These are phyloP conservation scores for Microctonus brassicae DNA, from an alignment of 2,888 invertebrate genomes.

Conservation along the genomic window DNA sequence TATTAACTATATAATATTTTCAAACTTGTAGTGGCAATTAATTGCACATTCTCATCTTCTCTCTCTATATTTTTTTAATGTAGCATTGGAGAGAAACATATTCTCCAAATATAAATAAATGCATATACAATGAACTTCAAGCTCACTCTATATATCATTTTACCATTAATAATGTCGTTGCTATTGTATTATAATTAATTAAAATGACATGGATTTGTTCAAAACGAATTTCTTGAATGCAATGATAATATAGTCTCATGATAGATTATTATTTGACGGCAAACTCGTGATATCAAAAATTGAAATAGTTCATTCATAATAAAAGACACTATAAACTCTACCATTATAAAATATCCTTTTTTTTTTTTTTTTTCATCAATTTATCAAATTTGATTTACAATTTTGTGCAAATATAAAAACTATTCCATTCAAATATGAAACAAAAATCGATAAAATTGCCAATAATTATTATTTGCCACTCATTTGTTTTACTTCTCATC, in stretches of 20 bases:
- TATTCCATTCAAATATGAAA: not conserved
- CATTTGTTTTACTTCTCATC: not conserved
- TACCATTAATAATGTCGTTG: not conserved
- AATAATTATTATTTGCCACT: not conserved
- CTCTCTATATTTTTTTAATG: not conserved
- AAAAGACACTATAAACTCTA: not conserved
- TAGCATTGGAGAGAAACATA: not conserved
- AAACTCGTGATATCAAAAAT: not conserved
- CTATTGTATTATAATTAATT: not conserved
- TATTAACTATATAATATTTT: conserved; percentile 25
- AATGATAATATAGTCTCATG: not conserved
- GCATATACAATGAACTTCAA: not conserved
- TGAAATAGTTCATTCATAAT: not conserved
- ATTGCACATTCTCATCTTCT: not conserved
- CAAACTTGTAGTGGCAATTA: conserved; percentile 5
- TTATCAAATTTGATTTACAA: not conserved
- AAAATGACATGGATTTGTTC: not conserved
- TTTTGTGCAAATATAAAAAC: not conserved
- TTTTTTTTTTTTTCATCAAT: not conserved
- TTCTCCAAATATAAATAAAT: not conserved
- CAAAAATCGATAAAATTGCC: not conserved
- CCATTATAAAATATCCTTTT: not conserved
- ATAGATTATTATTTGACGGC: not conserved
- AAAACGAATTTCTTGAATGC: not conserved
- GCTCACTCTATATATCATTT: not conserved